A percentile compares a stretch with the other conserved stretches of the same genome.
Evolutionary conservation across 2,797 vertebrate species (phyloP).

Genomic region (Onychomys arenicola): DNA sequence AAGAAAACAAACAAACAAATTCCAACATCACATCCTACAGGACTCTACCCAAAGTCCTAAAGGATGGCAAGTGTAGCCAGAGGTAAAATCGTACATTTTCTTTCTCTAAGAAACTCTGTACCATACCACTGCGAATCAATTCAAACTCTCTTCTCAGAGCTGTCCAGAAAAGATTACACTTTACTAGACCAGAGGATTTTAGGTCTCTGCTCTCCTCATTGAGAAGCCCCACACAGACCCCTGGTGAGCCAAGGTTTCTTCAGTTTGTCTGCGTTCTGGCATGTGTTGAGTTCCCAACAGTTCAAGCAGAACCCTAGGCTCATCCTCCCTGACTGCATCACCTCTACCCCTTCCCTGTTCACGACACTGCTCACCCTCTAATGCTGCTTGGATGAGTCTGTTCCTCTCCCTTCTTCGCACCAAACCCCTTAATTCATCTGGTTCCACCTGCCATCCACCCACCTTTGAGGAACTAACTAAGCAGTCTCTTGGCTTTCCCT

Average conservation of each 20-base stretch:
- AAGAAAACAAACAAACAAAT: neutral
- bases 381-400: rapidly evolving
- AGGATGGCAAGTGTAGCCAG: neutral
- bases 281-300: neutral
- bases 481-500: neutral
- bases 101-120: neutral
- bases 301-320: neutral
- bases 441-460: neutral
- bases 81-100: neutral
- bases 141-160: neutral
- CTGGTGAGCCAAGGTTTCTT: neutral
- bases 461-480: neutral
- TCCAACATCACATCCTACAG: neutral
- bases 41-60: neutral
- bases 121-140: neutral
- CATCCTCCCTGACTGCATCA: neutral
- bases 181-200: neutral
- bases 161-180: neutral
- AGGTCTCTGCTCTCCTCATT: neutral
- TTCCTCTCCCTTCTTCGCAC: neutral
- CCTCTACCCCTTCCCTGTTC: neutral
- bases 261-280: neutral
- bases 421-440: too few species aligned
- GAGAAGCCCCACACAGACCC: neutral
- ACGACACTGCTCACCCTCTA: neutral